phyloP scores from a whole-genome alignment of 2,113 vertebrate species.

The human region GRCh38 chrX:110839001-110839500 shows the following conservation, averaged over 20 bases:
- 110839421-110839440: not conserved
- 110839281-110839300: not conserved
- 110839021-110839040: too few species aligned
- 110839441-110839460: not conserved
- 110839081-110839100: not conserved
- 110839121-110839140: not conserved
- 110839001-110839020: too few species aligned
- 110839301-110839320: constrained; percentile 1
- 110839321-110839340: constrained; percentile 12
- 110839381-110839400: not conserved
- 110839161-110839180: not conserved
- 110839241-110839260: not conserved
- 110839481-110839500: not conserved
- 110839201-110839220: not conserved
- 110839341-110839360: not conserved
- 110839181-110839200: not conserved
- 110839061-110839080: too few species aligned
- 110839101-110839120: not conserved
- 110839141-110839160: not conserved
- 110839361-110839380: not conserved
- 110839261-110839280: not conserved
- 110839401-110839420: not conserved
- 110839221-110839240: not conserved
- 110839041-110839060: too few species aligned
- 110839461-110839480: not conserved